A percentile compares a stretch with the other conserved stretches of the same genome.
Conservation (phyloP, 2,113 vertebrate genomes). For the Tichodroma muraria region DNA sequence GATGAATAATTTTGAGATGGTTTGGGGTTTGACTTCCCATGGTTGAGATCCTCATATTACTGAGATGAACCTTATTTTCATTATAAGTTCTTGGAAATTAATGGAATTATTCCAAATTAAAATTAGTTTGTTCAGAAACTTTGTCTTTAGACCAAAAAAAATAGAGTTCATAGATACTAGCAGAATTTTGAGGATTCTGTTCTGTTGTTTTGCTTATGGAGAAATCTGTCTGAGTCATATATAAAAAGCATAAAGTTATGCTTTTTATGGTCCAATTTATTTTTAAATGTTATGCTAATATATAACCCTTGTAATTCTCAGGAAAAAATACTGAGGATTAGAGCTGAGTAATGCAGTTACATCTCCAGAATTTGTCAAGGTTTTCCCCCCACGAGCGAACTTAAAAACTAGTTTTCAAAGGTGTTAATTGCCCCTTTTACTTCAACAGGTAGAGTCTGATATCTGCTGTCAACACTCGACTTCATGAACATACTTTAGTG, state of each 20-base stretch:
- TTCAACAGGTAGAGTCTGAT: neutral
- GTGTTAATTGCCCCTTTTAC: neutral
- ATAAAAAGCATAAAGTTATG: no score
- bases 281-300: neutral
- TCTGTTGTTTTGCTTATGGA: neutral
- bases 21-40: neutral
- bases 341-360: neutral
- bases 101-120: neutral
- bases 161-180: neutral
- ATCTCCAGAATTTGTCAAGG: neutral
- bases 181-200: neutral
- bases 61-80: neutral
- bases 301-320: neutral
- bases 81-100: neutral
- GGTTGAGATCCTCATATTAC: neutral
- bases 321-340: neutral
- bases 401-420: neutral
- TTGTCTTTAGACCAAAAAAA: neutral
- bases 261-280: neutral
- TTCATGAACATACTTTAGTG: neutral
- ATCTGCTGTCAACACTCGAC: neutral
- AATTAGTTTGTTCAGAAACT: neutral
- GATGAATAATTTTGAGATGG: slow-evolving; percentile 1
- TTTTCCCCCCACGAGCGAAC: neutral
- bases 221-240: neutral